These are phyloP conservation scores for Menura novaehollandiae DNA, from an alignment of 2,113 vertebrate genomes.

Conservation along the genomic window DNA sequence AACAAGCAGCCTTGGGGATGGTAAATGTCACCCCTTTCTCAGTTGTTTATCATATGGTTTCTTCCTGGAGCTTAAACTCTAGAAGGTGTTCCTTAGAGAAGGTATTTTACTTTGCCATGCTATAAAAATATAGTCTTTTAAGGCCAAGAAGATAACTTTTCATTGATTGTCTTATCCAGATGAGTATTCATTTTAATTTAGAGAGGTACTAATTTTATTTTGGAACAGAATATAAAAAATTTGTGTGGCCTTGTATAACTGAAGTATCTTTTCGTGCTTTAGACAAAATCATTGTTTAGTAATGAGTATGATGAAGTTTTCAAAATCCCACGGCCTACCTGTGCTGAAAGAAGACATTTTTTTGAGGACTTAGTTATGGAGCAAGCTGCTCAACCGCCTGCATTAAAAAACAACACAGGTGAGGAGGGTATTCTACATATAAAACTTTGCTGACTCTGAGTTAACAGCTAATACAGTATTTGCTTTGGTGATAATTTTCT, in stretches of 20 bases:
- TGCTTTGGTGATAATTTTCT: neutral
- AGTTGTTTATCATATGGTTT: neutral
- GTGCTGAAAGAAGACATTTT: slow-evolving; percentile 80
- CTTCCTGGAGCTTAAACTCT: neutral
- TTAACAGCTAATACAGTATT: neutral
- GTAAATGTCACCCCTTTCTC: neutral
- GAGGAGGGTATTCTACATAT: slow-evolving; percentile 9
- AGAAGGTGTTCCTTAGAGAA: neutral
- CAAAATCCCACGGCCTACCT: slow-evolving; percentile 72
- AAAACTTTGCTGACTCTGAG: neutral
- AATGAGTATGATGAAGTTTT: slow-evolving; percentile 86
- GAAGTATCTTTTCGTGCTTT: neutral
- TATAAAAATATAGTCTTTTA: neutral
- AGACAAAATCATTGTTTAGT: slow-evolving; percentile 87
- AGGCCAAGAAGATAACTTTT: neutral
- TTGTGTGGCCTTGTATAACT: neutral
- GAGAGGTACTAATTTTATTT: neutral
- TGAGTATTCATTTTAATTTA: neutral
- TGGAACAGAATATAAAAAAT: neutral
- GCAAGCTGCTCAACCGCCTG: slow-evolving; percentile 84
- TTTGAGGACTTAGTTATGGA: slow-evolving; percentile 89
- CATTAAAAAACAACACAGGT: slow-evolving; percentile 82
- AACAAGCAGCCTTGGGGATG: neutral
- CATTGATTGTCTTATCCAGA: neutral
- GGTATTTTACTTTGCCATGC: neutral